Evolutionary conservation across 2,797 vertebrate genomes (phyloP).

Genomic region (Spatula versicolor): DNA sequence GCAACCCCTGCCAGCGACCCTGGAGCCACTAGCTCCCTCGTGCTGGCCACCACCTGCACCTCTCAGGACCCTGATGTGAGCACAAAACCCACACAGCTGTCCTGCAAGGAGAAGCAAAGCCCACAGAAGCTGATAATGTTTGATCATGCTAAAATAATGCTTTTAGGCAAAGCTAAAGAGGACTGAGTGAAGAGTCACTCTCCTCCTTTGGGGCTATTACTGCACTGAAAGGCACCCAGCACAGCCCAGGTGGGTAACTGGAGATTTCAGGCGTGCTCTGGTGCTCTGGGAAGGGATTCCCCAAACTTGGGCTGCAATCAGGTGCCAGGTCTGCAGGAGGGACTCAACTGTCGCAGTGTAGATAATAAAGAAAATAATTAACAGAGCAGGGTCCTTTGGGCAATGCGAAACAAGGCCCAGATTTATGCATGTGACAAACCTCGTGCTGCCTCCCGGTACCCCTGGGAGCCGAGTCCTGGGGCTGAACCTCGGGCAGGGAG

Average conservation of each 20-base stretch:
- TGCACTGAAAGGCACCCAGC: not conserved
- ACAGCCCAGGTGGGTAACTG: not conserved
- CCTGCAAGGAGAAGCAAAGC: not conserved
- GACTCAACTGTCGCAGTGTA: not conserved
- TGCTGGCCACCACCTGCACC: not conserved
- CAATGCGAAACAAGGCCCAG: not conserved
- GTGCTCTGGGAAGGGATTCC: not conserved
- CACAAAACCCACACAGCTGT: not conserved
- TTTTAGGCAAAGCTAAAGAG: not conserved
- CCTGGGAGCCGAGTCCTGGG: not conserved
- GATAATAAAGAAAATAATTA: slow-evolving; percentile 42
- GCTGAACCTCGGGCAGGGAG: not conserved
- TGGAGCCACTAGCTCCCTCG: not conserved
- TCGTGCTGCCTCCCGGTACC: slow-evolving; percentile 1
- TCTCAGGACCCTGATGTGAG: not conserved
- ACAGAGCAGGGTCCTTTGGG: not conserved
- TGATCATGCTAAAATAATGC: not conserved
- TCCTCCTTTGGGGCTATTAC: not conserved
- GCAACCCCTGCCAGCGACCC: not conserved
- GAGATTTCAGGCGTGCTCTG: not conserved
- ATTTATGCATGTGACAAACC: slow-evolving; percentile 11
- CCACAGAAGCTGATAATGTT: not conserved
- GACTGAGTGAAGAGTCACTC: not conserved
- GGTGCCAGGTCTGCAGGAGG: not conserved
- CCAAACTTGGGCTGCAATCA: not conserved